phyloP scores from a whole-genome alignment of 2,888 invertebrate species.

The Euzophera pinguis region DNA sequence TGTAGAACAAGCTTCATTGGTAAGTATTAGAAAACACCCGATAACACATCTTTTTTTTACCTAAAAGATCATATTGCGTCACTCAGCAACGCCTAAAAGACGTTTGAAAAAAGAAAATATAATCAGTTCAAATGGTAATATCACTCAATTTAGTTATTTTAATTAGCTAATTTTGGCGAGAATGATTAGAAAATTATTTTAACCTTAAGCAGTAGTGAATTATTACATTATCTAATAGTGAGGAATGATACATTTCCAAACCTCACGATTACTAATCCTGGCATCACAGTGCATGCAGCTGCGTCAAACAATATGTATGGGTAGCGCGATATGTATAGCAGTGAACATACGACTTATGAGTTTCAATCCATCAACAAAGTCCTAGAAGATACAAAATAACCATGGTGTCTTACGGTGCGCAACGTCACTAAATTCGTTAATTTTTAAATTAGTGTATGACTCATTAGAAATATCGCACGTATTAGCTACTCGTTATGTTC shows the following conservation, averaged over 20 bases:
- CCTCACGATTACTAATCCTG: not conserved
- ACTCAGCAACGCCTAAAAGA: not conserved
- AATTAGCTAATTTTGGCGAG: constrained; percentile 12
- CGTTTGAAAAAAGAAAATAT: constrained; percentile 10
- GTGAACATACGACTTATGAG: no score
- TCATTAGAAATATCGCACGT: no score
- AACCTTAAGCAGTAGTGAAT: constrained; percentile 12
- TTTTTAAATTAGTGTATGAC: no score
- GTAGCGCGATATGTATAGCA: no score
- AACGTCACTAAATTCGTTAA: no score
- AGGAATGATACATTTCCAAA: constrained; percentile 13
- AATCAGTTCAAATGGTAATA: constrained; percentile 9
- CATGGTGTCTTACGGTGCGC: no score
- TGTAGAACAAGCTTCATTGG: constrained; percentile 1
- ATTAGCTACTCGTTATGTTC: no score
- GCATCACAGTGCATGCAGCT: not conserved
- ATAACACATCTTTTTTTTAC: not conserved
- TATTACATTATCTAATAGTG: constrained; percentile 7
- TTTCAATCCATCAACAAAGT: no score
- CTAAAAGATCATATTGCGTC: not conserved
- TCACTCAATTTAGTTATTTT: constrained; percentile 11
- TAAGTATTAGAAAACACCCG: not conserved
- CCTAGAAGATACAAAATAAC: no score
- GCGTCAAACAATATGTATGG: no score
- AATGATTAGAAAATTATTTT: constrained; percentile 11